A percentile compares a stretch with the other conserved stretches of the same genome.
Evolutionary conservation across 2,113 vertebrate species (phyloP).

Genomic region (Clarias batrachus): DNA sequence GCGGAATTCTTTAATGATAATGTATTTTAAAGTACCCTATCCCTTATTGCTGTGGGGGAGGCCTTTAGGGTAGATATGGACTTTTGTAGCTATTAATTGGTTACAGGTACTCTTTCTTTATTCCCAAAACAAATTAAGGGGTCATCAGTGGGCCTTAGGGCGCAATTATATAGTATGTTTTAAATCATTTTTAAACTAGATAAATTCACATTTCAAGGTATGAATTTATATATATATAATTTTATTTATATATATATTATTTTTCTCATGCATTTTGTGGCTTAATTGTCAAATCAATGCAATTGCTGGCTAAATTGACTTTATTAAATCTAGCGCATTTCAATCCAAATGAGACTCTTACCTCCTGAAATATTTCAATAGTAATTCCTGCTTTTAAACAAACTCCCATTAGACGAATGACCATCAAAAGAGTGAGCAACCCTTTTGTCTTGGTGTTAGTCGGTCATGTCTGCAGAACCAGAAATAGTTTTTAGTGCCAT

Average conservation of each 20-base stretch:
- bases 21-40: neutral
- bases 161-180: neutral
- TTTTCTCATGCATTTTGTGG: neutral
- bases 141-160: neutral
- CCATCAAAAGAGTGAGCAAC: neutral
- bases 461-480: neutral
- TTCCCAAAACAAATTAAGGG: neutral
- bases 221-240: neutral
- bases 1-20: neutral
- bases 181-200: neutral
- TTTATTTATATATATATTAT: neutral
- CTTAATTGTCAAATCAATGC: neutral
- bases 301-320: neutral
- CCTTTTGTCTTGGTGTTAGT: neutral
- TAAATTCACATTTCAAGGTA: neutral
- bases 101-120: neutral
- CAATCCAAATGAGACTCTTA: neutral
- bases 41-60: neutral
- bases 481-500: neutral
- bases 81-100: neutral
- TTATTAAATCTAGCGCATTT: neutral
- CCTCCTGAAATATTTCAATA: neutral
- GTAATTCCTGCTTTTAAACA: neutral
- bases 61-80: neutral
- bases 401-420: neutral